Evolutionary conservation across 64 coral and sea anemone species (phyloP), one percentile per base, ranked within the genome.

Genomic region (Anthopleura sola): DNA sequence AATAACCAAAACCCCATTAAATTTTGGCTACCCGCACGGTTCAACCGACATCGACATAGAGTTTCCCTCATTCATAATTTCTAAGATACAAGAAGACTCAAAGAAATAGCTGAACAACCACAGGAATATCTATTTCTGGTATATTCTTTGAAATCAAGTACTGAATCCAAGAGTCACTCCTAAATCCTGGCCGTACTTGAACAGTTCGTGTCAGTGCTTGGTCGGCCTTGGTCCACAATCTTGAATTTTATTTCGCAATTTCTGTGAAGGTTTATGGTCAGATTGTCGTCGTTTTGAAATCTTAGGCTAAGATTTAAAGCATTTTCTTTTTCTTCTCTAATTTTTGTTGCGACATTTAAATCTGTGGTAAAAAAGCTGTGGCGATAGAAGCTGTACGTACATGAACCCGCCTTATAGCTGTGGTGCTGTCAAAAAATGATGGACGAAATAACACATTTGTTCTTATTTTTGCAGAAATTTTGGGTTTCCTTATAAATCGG

Each of bases 191-290:
- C 60, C 31, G 12, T n/a, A 79, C 24, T 40, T 79, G 33, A 77
- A 77, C 75, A 37, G 5, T 77, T 36, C 21, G 76, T 79, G 36
- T 79, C 36, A 39, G 75, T 19, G 18, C 34, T 46, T 29, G 28
- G 33, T 79, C 33, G 2, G 16, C 13, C 74, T 10, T 53, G 4
- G 40, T 56, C 55, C 17, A 56, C 11, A 62, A 26, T 62, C n/a
- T 24, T 62, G 23, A n/a, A 62, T 62, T 78, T 37, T 19, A 33
- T 78, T 79, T 79, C 76, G 76, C 76, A 79, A 79, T 79, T 79
- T 18, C 76, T 46, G 20, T 21, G 8, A 11, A 48, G 5, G 9
- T 32, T 71, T 71, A 8, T 15, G 6, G 66, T 34, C 36, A 79
- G 10, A 40, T 23, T 46, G 3, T 37, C 3, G 2, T 78, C 39